Base-by-base conservation (phyloP, 2,797 vertebrate species). In the Tangara arthus region DNA sequence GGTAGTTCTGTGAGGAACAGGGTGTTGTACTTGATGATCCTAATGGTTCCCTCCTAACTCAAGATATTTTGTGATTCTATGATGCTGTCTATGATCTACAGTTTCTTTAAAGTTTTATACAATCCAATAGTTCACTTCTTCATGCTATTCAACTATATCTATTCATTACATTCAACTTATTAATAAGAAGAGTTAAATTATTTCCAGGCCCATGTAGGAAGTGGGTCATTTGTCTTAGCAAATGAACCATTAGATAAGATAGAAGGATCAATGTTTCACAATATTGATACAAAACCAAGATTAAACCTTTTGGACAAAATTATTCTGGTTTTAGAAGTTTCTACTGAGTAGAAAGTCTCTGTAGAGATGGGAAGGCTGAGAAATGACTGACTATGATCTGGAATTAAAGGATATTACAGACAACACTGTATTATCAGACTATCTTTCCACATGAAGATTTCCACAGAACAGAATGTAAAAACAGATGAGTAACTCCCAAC, bases 111-210 rank as follows among this genome's bases (percentile, higher is more conserved):
- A 93, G 61, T 92, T 75, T 71, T 69, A 53, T 78, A 16, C 17
- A 52, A 41, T 75, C 76, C 56, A 75, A 6, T 46, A 86, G 53
- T 78, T 83, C 35, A 28, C 42, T 81, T 35, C 30, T 75, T 86
- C 69, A 41, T 78, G 57, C 42, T 90, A 66, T 44, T 50, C 42
- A 73, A 82, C 73, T 85, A 50, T 28, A n/a, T 57, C 44, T 63
- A 80, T 82, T 95, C 85, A 84, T 87, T 87, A 46, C 24, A 63
- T 73, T 73, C 34, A 42, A 5, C 30, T 90, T 80, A 64, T 80
- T 93, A 94, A 80, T 70, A 68, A 39, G 39, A 79, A 63, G 32
- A 59, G 34, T n/a, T 41, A 63, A 89, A 92, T 80, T 95, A 82
- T 84, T 95, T 73, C 50, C 52, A 93, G 56, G 44, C 56, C 24